Evolutionary conservation across 2,888 invertebrate genomes (phyloP).

Genomic region (Eilema sororculum): DNA sequence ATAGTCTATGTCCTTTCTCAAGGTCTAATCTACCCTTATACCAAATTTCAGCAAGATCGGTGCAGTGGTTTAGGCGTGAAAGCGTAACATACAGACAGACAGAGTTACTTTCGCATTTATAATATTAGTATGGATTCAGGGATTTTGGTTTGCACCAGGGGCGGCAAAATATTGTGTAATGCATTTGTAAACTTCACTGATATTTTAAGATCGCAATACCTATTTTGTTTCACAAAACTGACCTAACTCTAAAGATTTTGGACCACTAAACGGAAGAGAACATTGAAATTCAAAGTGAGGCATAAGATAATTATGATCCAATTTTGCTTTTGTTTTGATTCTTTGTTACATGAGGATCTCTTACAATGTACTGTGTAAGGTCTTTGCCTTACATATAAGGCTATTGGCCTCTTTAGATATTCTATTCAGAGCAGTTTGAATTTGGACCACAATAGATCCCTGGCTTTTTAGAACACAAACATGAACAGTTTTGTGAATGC

Average conservation of each 20-base stretch:
- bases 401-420: constrained; percentile 16
- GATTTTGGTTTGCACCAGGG: no score
- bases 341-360: constrained; percentile 4
- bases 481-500: neutral
- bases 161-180: neutral
- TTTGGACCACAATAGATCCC: constrained; percentile 13
- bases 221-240: no score
- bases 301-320: neutral
- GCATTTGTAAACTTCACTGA: neutral
- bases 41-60: no score
- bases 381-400: constrained; percentile 3
- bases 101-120: no score
- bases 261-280: no score
- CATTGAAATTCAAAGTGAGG: neutral
- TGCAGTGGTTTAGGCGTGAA: no score
- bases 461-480: neutral
- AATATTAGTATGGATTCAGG: no score
- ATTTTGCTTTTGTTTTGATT: constrained; percentile 10
- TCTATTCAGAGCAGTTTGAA: constrained; percentile 4
- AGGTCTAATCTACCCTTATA: no score
- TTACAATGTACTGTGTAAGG: neutral
- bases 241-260: no score
- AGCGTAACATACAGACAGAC: no score
- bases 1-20: no score
- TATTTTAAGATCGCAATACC: no score